Evolutionary conservation across 1,140 invertebrate species (phyloP).

Genomic region (Drosophila lacertosa): DNA sequence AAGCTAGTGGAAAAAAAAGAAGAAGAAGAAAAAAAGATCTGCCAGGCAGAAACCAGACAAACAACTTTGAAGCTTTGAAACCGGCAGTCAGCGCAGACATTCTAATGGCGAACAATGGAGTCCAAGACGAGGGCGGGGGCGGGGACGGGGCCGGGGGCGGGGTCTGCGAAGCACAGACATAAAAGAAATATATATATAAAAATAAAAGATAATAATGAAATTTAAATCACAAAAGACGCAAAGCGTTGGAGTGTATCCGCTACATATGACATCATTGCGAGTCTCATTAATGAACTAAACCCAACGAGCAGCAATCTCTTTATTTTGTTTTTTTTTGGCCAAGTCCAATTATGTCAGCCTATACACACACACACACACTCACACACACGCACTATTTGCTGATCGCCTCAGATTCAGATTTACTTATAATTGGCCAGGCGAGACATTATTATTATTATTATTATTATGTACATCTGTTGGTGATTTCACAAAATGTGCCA

Average conservation of each 20-base stretch:
- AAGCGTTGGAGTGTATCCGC: slow-evolving; percentile 70
- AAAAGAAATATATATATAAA: slow-evolving; percentile 27
- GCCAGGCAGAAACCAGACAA: slow-evolving; percentile 61
- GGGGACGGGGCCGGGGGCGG: slow-evolving; percentile 3
- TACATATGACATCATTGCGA: slow-evolving; percentile 73
- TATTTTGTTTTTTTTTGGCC: slow-evolving; percentile 7
- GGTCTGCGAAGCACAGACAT: slow-evolving; percentile 23
- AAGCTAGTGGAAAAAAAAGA: slow-evolving; percentile 12
- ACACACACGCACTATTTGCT: neutral
- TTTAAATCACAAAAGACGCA: slow-evolving; percentile 70
- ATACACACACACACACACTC: neutral
- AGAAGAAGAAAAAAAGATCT: too few species aligned
- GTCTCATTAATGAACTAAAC: slow-evolving; percentile 50
- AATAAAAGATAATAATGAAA: slow-evolving; percentile 40
- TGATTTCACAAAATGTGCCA: slow-evolving; percentile 18
- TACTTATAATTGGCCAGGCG: slow-evolving; percentile 23
- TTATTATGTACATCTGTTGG: slow-evolving; percentile 64
- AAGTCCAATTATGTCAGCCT: slow-evolving; percentile 25
- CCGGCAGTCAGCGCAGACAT: slow-evolving; percentile 58
- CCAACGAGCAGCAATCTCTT: slow-evolving; percentile 16
- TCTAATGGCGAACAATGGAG: slow-evolving; percentile 74
- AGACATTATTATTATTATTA: slow-evolving; percentile 48
- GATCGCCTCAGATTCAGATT: slow-evolving; percentile 30
- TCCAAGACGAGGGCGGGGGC: slow-evolving; percentile 4
- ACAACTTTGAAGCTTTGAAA: slow-evolving; percentile 66